Evolutionary conservation across 2,888 invertebrate genomes (phyloP).

Genomic region (Mimas tiliae): DNA sequence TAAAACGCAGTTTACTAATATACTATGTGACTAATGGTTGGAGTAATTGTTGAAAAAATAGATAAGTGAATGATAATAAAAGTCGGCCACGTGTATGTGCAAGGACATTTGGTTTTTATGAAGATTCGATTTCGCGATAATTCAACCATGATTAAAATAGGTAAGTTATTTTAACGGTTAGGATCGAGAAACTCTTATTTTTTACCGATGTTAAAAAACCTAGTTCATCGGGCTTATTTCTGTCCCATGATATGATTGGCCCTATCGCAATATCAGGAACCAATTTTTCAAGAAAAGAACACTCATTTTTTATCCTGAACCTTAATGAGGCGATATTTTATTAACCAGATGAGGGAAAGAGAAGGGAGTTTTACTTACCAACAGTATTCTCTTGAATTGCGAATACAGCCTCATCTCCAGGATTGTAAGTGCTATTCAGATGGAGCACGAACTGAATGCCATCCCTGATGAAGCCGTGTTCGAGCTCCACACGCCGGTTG

Average conservation of each 20-base stretch:
- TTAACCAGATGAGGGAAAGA: too few species aligned
- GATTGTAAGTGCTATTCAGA: conserved; percentile 66
- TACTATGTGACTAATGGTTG: neutral
- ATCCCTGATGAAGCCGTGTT: conserved; percentile 63
- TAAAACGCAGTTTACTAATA: too few species aligned
- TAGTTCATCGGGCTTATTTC: too few species aligned
- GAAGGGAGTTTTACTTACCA: conserved; percentile 46
- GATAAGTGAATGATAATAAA: neutral
- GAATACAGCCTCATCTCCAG: conserved; percentile 72
- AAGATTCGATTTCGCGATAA: neutral
- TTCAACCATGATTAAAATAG: neutral
- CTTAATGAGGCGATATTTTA: too few species aligned
- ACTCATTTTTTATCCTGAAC: too few species aligned
- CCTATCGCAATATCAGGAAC: too few species aligned
- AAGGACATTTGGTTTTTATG: neutral
- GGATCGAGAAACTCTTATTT: too few species aligned
- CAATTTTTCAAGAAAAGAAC: too few species aligned
- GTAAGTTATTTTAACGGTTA: too few species aligned
- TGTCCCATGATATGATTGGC: too few species aligned
- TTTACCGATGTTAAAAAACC: too few species aligned
- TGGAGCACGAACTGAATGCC: conserved; percentile 64
- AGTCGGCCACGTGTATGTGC: neutral
- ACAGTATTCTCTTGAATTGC: conserved; percentile 62
- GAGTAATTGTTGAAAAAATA: neutral
- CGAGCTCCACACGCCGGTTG: conserved; percentile 63